Conservation (phyloP, 2,888 invertebrate species). For the Drosophila histrio region DNA sequence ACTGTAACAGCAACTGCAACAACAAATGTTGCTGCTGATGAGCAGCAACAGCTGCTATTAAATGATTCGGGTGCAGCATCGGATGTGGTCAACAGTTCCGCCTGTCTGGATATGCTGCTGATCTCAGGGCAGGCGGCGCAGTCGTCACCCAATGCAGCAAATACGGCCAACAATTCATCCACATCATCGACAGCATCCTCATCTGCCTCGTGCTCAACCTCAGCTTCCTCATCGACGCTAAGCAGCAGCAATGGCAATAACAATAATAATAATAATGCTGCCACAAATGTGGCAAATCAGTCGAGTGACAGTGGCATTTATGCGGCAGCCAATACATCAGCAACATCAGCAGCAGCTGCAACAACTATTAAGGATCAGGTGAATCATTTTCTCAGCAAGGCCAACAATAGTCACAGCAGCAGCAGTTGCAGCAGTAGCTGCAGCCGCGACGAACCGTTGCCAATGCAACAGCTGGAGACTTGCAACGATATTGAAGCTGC, state of each 20-base stretch:
- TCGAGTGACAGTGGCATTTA: slow-evolving; percentile 79
- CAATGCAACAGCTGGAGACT: slow-evolving; percentile 80
- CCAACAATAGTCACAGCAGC: slow-evolving; percentile 37
- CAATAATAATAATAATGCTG: slow-evolving; percentile 23
- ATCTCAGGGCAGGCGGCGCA: slow-evolving; percentile 69
- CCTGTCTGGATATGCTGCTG: slow-evolving; percentile 71
- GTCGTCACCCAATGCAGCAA: slow-evolving; percentile 79
- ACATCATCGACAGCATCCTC: slow-evolving; percentile 76
- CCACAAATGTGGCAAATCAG: slow-evolving; percentile 64
- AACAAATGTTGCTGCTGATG: slow-evolving; percentile 11
- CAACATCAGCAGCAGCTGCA: slow-evolving; percentile 19
- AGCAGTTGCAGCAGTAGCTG: slow-evolving; percentile 36
- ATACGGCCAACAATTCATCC: slow-evolving; percentile 48
- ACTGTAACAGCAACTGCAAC: slow-evolving; percentile 12
- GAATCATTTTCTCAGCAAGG: slow-evolving; percentile 59
- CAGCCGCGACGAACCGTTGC: slow-evolving; percentile 42
- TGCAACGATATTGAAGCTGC: slow-evolving; percentile 83
- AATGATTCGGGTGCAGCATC: slow-evolving; percentile 80
- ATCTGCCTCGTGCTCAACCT: slow-evolving; percentile 53
- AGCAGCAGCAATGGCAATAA: slow-evolving; percentile 35
- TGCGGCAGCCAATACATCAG: slow-evolving; percentile 44
- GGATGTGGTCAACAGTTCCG: slow-evolving; percentile 69
- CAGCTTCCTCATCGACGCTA: slow-evolving; percentile 35
- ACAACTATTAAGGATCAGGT: slow-evolving; percentile 52
- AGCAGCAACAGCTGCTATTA: slow-evolving; percentile 44